Conservation (phyloP, 1,140 invertebrate species). For the Lethrus apterus region DNA sequence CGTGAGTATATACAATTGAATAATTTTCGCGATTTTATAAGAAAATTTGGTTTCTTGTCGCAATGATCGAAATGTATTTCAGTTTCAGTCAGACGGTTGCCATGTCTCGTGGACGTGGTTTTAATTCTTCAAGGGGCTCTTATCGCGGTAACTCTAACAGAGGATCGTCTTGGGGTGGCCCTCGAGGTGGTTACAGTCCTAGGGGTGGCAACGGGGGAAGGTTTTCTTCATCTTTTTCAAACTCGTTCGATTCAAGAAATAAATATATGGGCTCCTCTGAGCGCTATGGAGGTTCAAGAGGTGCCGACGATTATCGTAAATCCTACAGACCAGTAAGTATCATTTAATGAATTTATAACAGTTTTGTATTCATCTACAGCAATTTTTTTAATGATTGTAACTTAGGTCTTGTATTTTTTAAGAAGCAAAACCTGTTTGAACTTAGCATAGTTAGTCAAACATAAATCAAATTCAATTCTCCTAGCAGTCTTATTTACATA, state of each 20-base stretch:
- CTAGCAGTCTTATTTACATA: too few relatives aligned
- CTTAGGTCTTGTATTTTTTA: too few relatives aligned
- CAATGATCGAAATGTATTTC: neutral
- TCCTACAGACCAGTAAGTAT: slow-evolving; percentile 32
- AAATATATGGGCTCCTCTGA: slow-evolving; percentile 26
- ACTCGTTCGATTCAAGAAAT: slow-evolving; percentile 25
- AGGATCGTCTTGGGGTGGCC: slow-evolving; percentile 19
- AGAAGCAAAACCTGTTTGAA: too few relatives aligned
- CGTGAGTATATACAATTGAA: slow-evolving; percentile 17
- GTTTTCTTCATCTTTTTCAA: slow-evolving; percentile 18
- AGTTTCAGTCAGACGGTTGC: slow-evolving; percentile 26
- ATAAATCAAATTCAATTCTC: too few relatives aligned
- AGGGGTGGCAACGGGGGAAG: slow-evolving; percentile 17
- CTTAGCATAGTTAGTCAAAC: too few relatives aligned
- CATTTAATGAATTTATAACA: too few relatives aligned
- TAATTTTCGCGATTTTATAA: neutral
- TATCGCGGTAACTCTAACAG: slow-evolving; percentile 22
- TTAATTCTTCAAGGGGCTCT: slow-evolving; percentile 17
- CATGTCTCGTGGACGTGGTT: slow-evolving; percentile 26
- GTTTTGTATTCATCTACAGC: too few relatives aligned
- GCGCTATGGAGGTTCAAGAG: slow-evolving; percentile 24
- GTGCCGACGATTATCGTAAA: slow-evolving; percentile 29
- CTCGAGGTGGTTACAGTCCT: slow-evolving; percentile 13
- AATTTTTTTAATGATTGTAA: too few relatives aligned
- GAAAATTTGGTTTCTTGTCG: slow-evolving; percentile 9